Conservation (phyloP, 2,113 vertebrate genomes). For the Mixornis gularis region DNA sequence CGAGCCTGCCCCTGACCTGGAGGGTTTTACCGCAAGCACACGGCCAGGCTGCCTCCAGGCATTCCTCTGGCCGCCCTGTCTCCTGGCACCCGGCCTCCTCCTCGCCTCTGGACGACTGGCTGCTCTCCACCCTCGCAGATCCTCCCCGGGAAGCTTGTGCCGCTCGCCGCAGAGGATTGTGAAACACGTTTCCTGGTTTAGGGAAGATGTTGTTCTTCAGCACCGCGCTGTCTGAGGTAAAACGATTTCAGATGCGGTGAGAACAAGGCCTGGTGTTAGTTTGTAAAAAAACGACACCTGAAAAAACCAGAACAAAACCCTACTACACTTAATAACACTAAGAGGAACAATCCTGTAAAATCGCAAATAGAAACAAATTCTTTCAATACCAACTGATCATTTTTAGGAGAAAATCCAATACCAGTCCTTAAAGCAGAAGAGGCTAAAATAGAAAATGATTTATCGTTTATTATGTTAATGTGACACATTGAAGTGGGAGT, state of each 20-base stretch:
- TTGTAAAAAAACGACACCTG: not conserved
- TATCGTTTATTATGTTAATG: not conserved
- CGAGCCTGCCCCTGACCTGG: not conserved
- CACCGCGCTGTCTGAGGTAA: not conserved
- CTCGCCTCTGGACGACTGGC: not conserved
- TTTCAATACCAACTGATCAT: not conserved
- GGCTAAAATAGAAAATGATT: not conserved
- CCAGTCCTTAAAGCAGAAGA: not conserved
- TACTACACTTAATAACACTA: not conserved
- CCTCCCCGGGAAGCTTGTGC: not conserved
- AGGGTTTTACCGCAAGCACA: not conserved
- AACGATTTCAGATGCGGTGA: not conserved
- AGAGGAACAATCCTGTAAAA: not conserved
- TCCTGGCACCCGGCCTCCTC: conserved; percentile 23
- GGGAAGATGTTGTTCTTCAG: not conserved
- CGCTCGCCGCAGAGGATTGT: not conserved
- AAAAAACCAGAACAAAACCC: not conserved
- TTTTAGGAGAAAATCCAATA: not conserved
- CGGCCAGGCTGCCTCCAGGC: not conserved
- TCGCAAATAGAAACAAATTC: not conserved
- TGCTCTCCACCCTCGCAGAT: conserved; percentile 7
- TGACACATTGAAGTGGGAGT: not conserved
- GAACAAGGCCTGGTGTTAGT: not conserved
- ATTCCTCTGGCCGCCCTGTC: not conserved
- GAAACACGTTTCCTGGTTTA: conserved; percentile 7